phyloP scores from a whole-genome alignment of 2,888 invertebrate species.

The Plagodis dolabraria region DNA sequence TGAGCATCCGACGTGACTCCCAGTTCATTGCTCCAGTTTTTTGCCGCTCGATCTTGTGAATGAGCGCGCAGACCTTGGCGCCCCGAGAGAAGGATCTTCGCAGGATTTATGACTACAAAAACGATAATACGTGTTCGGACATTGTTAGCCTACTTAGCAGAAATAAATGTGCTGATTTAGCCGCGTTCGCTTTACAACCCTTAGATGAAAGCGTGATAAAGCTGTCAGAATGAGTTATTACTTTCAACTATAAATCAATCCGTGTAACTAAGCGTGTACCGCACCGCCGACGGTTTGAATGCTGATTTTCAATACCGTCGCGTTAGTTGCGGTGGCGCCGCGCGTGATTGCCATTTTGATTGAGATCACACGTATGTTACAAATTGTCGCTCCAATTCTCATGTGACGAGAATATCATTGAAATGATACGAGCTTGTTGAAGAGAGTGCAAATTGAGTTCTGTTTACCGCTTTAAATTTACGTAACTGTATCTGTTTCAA shows the following conservation, averaged over 20 bases:
- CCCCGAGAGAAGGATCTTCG: constrained; percentile 64
- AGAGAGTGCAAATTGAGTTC: constrained; percentile 19
- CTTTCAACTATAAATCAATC: constrained; percentile 60
- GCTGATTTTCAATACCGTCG: constrained; percentile 74
- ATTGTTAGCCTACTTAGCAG: constrained; percentile 42
- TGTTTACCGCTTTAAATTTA: constrained; percentile 21
- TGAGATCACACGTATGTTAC: constrained; percentile 72
- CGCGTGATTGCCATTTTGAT: constrained; percentile 79
- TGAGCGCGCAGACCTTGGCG: constrained; percentile 75
- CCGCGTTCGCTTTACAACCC: constrained; percentile 40
- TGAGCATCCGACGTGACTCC: constrained; percentile 77
- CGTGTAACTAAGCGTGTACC: constrained; percentile 57
- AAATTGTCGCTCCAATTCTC: constrained; percentile 78
- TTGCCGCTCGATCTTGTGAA: constrained; percentile 79
- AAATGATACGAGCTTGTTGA: constrained; percentile 30
- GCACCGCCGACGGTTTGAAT: constrained; percentile 57
- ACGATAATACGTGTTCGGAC: constrained; percentile 47
- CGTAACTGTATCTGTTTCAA: constrained; percentile 39
- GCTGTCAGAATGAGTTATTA: constrained; percentile 51
- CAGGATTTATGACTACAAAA: constrained; percentile 69
- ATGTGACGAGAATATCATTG: constrained; percentile 65
- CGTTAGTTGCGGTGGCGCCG: constrained; percentile 73
- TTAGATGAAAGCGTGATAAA: constrained; percentile 45
- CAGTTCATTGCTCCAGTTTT: constrained; percentile 83
- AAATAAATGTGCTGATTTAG: constrained; percentile 41